Base-by-base conservation (phyloP, 1,140 invertebrate species). In the Heterodera carotae region DNA sequence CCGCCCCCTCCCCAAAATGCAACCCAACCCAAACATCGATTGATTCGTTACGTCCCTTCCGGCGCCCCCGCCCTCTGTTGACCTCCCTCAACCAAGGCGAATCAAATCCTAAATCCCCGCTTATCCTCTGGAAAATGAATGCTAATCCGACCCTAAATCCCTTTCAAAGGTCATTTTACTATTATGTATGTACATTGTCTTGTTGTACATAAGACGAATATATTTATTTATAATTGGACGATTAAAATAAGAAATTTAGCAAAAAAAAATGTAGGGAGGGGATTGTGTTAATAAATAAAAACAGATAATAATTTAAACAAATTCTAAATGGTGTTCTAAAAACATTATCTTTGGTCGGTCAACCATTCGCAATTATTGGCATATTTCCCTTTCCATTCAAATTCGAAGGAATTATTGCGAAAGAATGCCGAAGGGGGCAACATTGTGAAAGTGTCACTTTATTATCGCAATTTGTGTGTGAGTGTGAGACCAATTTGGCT, bases 291-390 rank as follows among this genome's bases (percentile, higher is more conserved):
- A 12, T 31, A 12, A 6, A 10, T 22, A 71, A 10, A 8, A 56
- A 25, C 12, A 6, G 39, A 43, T n/a, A n/a, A n/a, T n/a, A n/a
- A n/a, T n/a, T n/a, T n/a, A 43, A 22, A 22, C 48, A 25, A 56
- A 56, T 22, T 22, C 48, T 71, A 71, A 71, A 48, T 59, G 56
- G 34, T 71, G 43, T 56, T 48, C 69, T 48, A 39, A 36, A 70
- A 36, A 48, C n/a, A 5, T 18, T n/a, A 71, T 56, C 39, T 8
- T 6, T 43, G 39, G 39, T 22, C 12, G 48, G 48, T 4, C 48
- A 56, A 56, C 22, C 48, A 56, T 56, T 56, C 48, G 15, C 39
- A 43, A 43, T 8, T 43, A 43, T 43, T 7, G 15, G 15, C 39
- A 12, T 43, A 0, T 43, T 12, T 12, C 7, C 29, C 27, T 39